phyloP scores from a whole-genome alignment of 2,113 vertebrate species.

The Barnardius zonarius region DNA sequence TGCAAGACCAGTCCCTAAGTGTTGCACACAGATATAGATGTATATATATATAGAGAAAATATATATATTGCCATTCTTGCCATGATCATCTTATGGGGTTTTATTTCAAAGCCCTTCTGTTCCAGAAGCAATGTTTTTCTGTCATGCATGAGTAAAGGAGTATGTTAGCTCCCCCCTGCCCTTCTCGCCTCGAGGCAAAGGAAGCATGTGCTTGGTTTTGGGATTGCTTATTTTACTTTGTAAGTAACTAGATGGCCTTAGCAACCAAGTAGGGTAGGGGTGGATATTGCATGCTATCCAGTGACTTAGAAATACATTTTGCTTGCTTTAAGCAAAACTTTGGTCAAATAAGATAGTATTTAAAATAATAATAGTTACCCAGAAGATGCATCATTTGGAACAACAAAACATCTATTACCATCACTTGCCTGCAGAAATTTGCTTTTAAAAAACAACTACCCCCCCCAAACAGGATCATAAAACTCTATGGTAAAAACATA shows the following conservation, averaged over 20 bases:
- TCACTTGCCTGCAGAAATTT: conserved; percentile 21
- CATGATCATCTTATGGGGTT: conserved; percentile 37
- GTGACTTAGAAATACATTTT: conserved; percentile 32
- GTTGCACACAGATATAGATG: conserved; percentile 19
- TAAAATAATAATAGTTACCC: conserved; percentile 27
- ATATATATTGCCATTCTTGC: conserved; percentile 25
- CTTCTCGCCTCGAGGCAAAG: neutral
- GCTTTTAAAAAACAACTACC: neutral
- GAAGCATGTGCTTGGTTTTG: conserved; percentile 56
- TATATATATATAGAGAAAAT: conserved; percentile 5
- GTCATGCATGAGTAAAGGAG: conserved; percentile 29
- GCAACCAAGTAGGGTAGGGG: conserved; percentile 8
- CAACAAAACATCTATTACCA: neutral
- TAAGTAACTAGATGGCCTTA: conserved; percentile 13
- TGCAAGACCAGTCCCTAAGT: conserved; percentile 30
- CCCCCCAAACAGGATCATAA: neutral
- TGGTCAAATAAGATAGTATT: conserved; percentile 7
- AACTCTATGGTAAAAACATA: conserved; percentile 1
- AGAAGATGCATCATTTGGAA: conserved; percentile 50
- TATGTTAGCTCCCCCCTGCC: conserved; percentile 26
- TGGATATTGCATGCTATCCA: conserved; percentile 55
- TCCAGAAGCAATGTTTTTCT: conserved; percentile 22
- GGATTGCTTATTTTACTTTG: conserved; percentile 19
- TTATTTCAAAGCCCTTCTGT: conserved; percentile 4
- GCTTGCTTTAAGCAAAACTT: conserved; percentile 22